phyloP scores from a whole-genome alignment of 2,888 invertebrate species.

The Brachylomia viminalis region DNA sequence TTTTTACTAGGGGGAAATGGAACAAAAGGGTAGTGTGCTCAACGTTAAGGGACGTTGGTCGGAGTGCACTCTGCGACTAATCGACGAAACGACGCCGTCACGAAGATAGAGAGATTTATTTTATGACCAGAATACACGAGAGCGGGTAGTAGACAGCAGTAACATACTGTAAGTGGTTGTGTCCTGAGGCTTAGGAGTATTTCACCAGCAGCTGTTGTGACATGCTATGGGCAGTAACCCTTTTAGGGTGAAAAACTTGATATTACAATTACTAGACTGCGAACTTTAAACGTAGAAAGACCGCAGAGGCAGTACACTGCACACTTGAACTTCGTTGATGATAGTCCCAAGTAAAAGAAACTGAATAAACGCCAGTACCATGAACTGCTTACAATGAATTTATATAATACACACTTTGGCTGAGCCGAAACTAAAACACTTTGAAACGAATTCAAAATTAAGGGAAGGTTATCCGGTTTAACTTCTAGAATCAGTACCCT shows the following conservation, averaged over 20 bases:
- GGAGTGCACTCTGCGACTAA: slow-evolving; percentile 46
- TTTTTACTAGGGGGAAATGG: background rate
- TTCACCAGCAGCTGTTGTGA: background rate
- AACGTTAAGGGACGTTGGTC: slow-evolving; percentile 16
- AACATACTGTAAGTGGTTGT: slow-evolving; percentile 23
- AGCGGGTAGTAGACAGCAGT: slow-evolving; percentile 17
- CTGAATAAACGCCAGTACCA: too few relatives aligned
- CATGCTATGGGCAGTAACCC: background rate
- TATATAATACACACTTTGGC: background rate
- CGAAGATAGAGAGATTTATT: slow-evolving; percentile 35
- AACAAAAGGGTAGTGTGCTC: slow-evolving; percentile 2
- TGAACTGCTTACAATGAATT: background rate
- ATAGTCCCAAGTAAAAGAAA: background rate
- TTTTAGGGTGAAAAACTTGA: background rate
- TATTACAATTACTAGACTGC: background rate
- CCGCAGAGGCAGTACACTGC: background rate
- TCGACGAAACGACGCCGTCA: slow-evolving; percentile 40
- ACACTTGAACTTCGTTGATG: background rate
- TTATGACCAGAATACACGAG: slow-evolving; percentile 40
- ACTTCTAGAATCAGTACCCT: background rate
- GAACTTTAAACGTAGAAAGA: too few relatives aligned
- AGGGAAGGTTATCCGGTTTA: background rate
- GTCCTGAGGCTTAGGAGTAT: background rate
- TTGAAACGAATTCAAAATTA: background rate
- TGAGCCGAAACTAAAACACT: background rate